phyloP scores from a whole-genome alignment of 2,888 invertebrate genomes.

The Melanchra persicariae region DNA sequence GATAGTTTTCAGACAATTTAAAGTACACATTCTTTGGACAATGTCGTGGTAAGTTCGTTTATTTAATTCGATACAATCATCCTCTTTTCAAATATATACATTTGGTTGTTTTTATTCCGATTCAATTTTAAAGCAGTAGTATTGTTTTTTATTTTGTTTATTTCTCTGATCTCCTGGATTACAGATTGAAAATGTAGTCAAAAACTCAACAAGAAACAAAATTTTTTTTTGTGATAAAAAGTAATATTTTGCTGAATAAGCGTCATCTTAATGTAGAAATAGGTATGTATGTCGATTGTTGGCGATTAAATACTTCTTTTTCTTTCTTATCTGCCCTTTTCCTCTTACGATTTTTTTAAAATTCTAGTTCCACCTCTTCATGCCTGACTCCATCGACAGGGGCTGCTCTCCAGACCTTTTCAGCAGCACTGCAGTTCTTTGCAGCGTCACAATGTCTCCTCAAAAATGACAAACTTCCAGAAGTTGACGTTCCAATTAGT shows the following conservation, averaged over 20 bases:
- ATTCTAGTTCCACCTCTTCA: not conserved
- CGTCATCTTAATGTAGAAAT: not conserved
- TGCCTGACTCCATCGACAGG: slow-evolving; percentile 5
- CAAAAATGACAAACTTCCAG: not conserved
- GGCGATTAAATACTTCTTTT: no score
- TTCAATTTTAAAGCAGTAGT: not conserved
- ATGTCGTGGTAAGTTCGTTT: slow-evolving; percentile 2
- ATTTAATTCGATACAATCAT: not conserved
- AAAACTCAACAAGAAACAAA: not conserved
- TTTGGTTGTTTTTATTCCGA: not conserved
- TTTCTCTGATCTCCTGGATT: not conserved
- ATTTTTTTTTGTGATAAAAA: not conserved
- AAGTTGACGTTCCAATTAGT: slow-evolving; percentile 9
- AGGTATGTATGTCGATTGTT: no score
- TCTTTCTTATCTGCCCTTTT: not conserved
- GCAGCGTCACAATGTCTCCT: slow-evolving; percentile 2
- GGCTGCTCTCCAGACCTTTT: not conserved
- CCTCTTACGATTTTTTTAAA: not conserved
- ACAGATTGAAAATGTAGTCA: not conserved
- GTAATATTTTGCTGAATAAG: not conserved
- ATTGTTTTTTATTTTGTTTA: not conserved
- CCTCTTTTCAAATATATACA: no score
- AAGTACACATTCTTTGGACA: not conserved
- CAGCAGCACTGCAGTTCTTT: slow-evolving; percentile 12
- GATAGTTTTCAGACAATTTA: not conserved